phyloP scores from a whole-genome alignment of 2,888 invertebrate genomes.

The Acleris cristana region DNA sequence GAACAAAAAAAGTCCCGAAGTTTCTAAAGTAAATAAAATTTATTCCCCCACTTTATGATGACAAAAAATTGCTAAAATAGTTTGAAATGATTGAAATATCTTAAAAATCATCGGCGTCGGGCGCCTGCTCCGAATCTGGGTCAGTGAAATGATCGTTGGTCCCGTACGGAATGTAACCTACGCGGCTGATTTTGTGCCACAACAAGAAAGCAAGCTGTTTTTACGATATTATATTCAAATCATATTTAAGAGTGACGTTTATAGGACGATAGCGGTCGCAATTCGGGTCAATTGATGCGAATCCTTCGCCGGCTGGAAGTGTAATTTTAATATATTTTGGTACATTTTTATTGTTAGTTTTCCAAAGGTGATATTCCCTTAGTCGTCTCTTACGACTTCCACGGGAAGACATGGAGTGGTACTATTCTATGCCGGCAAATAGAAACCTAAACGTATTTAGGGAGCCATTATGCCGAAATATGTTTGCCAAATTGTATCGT shows the following conservation, averaged over 20 bases:
- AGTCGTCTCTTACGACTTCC: too few relatives aligned
- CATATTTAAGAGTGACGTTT: slow-evolving; percentile 37
- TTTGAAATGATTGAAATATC: slow-evolving; percentile 19
- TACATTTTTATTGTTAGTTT: too few relatives aligned
- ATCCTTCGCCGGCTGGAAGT: background rate
- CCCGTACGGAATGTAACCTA: slow-evolving; percentile 78
- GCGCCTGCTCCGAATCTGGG: slow-evolving; percentile 64
- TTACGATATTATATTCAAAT: slow-evolving; percentile 48
- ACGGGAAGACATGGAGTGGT: too few relatives aligned
- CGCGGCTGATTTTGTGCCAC: slow-evolving; percentile 72
- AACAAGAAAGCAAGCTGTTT: slow-evolving; percentile 63
- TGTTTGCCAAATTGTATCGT: too few relatives aligned
- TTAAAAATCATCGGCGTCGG: slow-evolving; percentile 26
- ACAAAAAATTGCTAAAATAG: slow-evolving; percentile 19
- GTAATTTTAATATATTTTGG: too few relatives aligned
- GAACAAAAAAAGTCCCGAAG: too few relatives aligned
- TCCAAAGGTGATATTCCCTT: too few relatives aligned
- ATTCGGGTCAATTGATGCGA: slow-evolving; percentile 4
- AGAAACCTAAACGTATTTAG: too few relatives aligned
- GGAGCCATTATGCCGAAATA: too few relatives aligned
- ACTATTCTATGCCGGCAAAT: too few relatives aligned
- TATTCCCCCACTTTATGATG: too few relatives aligned
- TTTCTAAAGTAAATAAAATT: too few relatives aligned
- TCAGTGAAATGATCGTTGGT: slow-evolving; percentile 81
- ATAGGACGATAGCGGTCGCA: slow-evolving; percentile 34